Base-by-base conservation (phyloP, 2,113 vertebrate genomes). In the Empidonax traillii region DNA sequence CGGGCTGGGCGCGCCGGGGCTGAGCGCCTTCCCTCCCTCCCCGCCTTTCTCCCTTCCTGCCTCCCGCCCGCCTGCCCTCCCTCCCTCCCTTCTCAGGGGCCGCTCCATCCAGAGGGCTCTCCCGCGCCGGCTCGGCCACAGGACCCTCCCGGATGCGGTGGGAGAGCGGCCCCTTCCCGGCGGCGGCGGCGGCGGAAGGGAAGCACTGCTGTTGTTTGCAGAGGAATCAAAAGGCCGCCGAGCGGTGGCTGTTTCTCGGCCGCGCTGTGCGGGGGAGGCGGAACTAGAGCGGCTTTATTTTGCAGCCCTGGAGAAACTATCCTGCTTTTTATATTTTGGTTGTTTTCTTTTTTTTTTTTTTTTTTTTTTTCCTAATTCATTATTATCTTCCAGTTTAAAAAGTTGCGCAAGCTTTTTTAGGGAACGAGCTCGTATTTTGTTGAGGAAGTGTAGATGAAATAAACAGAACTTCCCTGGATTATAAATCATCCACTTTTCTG, bases 201-300 rank as follows among this genome's bases (percentile, higher is more conserved):
- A 67, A 76, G 22, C 22, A 2, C 87, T 77, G 92, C 95, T 72
- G 93, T 96, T 97, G 95, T 97, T 91, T 71, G 85, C 41, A 65
- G 46, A 27, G 9, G 55, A 53, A 53, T 69, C 14, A 31, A 91
- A 69, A 87, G 89, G 69, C 75, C 31, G 55, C 79, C 58, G 91
- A 93, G 79, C 55, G 31, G 76, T 66, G 46, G 55, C 72, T 56
- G 76, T 19, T 80, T 28, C n/a, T 75, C 41, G 59, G n/a, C 41
- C 51, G 46, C 59, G 66, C 47, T 52, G 69, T 58, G 89, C 61
- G 55, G 87, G 77, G 77, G 87, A 93, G 76, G 87, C 37, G n/a
- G 87, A 81, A 53, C 49, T 49, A 28, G 55, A 31, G 55, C n/a
- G 23, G 80, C 73, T 67, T 89, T 71, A 35, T 43, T 58, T 24